These are phyloP conservation scores for Leptonema lineaticorne DNA, from an alignment of 1,140 invertebrate species.

Conservation along the genomic window DNA sequence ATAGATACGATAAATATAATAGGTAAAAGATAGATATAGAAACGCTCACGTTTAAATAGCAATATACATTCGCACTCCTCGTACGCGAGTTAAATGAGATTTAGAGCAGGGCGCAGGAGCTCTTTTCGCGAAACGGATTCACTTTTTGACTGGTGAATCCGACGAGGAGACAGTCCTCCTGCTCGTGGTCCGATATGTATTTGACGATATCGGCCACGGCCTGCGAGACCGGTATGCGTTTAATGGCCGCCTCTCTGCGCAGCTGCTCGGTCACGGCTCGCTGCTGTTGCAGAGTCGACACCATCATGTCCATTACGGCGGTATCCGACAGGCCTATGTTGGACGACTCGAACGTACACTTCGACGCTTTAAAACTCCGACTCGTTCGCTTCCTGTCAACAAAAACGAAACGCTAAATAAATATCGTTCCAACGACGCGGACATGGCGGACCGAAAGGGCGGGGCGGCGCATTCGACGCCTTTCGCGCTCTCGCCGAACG, in stretches of 20 bases:
- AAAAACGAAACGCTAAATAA: too few species aligned
- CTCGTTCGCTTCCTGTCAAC: too few species aligned
- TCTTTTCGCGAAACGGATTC: constrained; percentile 97
- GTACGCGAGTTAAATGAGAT: constrained; percentile 42
- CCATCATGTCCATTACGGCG: constrained; percentile 87
- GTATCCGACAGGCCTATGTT: constrained; percentile 81
- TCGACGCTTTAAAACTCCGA: too few species aligned
- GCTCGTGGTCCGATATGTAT: constrained; percentile 89
- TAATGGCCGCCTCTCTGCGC: constrained; percentile 85
- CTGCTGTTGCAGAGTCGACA: constrained; percentile 88
- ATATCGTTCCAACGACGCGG: too few species aligned
- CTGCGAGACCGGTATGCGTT: constrained; percentile 81
- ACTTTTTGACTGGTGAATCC: constrained; percentile 95
- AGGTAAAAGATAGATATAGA: neutral
- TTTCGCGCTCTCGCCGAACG: too few species aligned
- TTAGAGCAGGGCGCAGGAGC: constrained; percentile 85
- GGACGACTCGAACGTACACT: constrained; percentile 39
- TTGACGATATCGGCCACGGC: constrained; percentile 92
- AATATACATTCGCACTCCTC: constrained; percentile 5
- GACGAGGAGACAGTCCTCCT: constrained; percentile 92
- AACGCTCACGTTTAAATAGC: neutral
- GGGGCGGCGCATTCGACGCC: too few species aligned
- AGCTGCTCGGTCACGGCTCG: constrained; percentile 91
- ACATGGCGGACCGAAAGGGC: too few species aligned
- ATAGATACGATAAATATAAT: constrained; percentile 32